Evolutionary conservation across 2,113 vertebrate species (phyloP).

Genomic region (Eudyptes chrysolophus): DNA sequence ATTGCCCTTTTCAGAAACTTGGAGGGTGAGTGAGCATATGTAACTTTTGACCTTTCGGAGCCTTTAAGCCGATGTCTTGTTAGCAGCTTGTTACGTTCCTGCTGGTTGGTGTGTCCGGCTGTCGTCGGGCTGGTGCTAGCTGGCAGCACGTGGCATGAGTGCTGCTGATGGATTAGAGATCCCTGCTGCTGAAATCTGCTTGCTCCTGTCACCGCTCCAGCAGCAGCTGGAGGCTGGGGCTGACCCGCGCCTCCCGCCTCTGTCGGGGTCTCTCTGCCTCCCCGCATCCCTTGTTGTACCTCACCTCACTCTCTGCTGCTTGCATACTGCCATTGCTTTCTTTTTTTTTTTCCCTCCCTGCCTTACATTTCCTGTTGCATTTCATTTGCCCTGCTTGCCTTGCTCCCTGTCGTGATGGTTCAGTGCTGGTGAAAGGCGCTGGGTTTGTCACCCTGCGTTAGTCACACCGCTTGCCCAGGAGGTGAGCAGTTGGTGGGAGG

Average conservation of each 20-base stretch:
- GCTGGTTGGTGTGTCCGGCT: neutral
- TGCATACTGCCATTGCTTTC: neutral
- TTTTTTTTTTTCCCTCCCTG: neutral
- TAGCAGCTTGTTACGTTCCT: neutral
- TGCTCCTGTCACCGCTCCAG: conserved; percentile 57
- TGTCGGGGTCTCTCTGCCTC: neutral
- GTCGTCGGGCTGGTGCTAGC: conserved; percentile 10
- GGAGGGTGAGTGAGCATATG: neutral
- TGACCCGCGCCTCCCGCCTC: neutral
- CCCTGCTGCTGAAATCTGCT: conserved; percentile 67
- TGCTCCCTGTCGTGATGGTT: neutral
- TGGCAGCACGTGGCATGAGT: conserved; percentile 36
- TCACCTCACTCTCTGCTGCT: neutral
- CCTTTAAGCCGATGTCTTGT: conserved; percentile 1
- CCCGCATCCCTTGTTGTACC: neutral
- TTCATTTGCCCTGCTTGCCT: neutral
- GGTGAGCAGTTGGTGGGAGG: neutral
- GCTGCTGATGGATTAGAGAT: conserved; percentile 56
- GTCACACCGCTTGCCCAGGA: neutral
- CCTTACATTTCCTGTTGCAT: neutral
- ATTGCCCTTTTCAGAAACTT: neutral
- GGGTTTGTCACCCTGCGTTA: neutral
- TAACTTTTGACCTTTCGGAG: conserved; percentile 18
- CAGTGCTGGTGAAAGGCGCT: neutral
- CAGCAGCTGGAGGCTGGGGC: conserved; percentile 16